These are phyloP conservation scores for Esox niger DNA, from an alignment of 2,113 vertebrate genomes.

Conservation along the genomic window DNA sequence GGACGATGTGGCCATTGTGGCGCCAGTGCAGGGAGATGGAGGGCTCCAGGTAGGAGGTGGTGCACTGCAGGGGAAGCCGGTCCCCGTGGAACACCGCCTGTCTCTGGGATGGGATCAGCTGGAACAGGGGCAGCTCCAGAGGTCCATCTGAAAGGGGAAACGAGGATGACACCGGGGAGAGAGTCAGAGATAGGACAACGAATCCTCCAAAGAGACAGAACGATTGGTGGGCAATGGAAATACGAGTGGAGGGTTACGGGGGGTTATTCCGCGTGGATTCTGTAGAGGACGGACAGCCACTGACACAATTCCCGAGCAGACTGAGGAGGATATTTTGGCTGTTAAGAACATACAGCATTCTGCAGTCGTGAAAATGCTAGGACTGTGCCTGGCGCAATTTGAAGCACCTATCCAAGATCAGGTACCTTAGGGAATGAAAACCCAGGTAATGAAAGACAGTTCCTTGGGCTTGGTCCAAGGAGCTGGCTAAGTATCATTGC, in stretches of 20 bases:
- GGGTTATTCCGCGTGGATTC: neutral
- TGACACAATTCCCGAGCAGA: no score
- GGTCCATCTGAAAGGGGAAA: slow-evolving; percentile 72
- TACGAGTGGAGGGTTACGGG: neutral
- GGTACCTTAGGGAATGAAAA: slow-evolving; percentile 22
- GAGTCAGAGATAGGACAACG: neutral
- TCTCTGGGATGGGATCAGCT: slow-evolving; percentile 86
- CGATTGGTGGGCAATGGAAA: no score
- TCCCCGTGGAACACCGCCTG: slow-evolving; percentile 89
- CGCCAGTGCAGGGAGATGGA: slow-evolving; percentile 78
- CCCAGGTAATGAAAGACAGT: slow-evolving; percentile 19
- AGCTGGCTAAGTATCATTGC: slow-evolving; percentile 30
- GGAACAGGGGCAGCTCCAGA: slow-evolving; percentile 85
- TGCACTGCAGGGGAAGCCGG: slow-evolving; percentile 85
- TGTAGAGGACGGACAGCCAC: no score
- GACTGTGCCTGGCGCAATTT: neutral
- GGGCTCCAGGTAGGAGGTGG: slow-evolving; percentile 79
- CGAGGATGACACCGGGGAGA: neutral
- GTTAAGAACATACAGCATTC: no score
- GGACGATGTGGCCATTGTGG: slow-evolving; percentile 69
- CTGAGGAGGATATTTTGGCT: no score
- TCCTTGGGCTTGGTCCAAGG: slow-evolving; percentile 48
- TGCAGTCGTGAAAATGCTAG: neutral
- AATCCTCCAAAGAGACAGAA: slow-evolving; percentile 1
- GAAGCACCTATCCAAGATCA: slow-evolving; percentile 32